These are phyloP conservation scores for Stegostoma tigrinum DNA, from an alignment of 2,113 vertebrate species.

Conservation along the genomic window DNA sequence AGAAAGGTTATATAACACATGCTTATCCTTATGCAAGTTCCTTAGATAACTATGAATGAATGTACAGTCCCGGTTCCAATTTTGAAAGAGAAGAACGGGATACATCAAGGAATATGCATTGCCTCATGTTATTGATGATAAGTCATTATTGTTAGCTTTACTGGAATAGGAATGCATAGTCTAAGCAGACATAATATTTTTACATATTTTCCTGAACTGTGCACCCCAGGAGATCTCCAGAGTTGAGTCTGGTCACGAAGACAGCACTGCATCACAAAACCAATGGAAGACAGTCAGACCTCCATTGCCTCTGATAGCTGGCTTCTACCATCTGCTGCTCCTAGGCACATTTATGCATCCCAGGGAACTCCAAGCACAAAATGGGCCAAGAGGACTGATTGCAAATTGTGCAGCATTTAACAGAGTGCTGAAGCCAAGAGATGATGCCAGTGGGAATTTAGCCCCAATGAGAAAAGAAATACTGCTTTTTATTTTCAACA, in stretches of 20 bases:
- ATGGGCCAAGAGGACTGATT: too few relatives aligned
- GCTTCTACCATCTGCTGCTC: not conserved
- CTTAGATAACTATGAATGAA: not conserved
- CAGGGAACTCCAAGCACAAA: not conserved
- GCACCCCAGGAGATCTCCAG: not conserved
- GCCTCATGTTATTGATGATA: not conserved
- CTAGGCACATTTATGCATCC: too few relatives aligned
- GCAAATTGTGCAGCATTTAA: too few relatives aligned
- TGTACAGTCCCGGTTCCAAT: not conserved
- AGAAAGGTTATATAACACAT: not conserved
- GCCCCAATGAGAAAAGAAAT: too few relatives aligned
- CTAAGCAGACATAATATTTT: not conserved
- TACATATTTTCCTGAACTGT: not conserved
- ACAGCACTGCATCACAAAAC: not conserved
- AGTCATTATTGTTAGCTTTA: not conserved
- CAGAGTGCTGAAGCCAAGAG: too few relatives aligned
- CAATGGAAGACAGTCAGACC: not conserved
- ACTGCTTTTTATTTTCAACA: too few relatives aligned
- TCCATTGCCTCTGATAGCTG: not conserved
- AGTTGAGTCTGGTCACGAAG: not conserved
- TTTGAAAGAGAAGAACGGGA: not conserved
- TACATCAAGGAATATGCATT: not conserved
- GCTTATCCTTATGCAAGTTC: not conserved
- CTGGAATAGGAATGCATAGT: not conserved
- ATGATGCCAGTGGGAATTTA: too few relatives aligned